Evolutionary conservation across 2,113 vertebrate genomes (phyloP), one percentile per base, ranked within the genome.

Genomic region (Leptobrachium leishanense): DNA sequence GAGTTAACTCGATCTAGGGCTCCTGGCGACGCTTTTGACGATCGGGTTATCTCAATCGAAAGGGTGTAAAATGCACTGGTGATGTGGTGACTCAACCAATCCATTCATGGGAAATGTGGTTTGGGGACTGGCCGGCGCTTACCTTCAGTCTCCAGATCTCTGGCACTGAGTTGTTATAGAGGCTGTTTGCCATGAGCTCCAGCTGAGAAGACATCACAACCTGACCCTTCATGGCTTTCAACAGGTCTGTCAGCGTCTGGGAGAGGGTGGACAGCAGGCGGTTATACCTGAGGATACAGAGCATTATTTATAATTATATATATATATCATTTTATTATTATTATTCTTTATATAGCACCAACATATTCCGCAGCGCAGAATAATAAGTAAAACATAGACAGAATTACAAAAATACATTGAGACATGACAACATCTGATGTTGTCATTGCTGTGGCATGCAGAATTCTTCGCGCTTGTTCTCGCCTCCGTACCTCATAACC

Each of bases 171-270:
- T 96, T 96, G 88, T 90, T 96, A 90, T 94, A 97, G 68, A 97
- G 87, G 85, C 95, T 96, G 79, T 81, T 87, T 73, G 95, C 92
- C 95, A 97, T 97, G 46, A 95, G 89, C 88, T 97, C 95, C 82
- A 97, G 88, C 67, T 93, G 89, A 3, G 91, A 96, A 70, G 96
- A 98, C 96, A 98, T 97, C 83, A 97, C 93, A 0, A 95, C 94
- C 78, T 94, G 90, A 79, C 95, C 96, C 82, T 94, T 94, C 68
- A 97, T 91, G 59, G 96, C 96, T 84, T 96, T 96, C 75, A 95
- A 88, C 46, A 97, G 84, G 82, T 98, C 96, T 68, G 80, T 46
- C 41, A 98, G 90, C 2, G 91, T 93, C 78, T 85, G 87, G 42
- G 88, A 90, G 83, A 97, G 94, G 64, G 92, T 91, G n/a, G 72